A percentile compares a stretch with the other conserved stretches of the same genome.
Conservation (phyloP, 2,888 invertebrate genomes). For the Netelia virgata region DNA sequence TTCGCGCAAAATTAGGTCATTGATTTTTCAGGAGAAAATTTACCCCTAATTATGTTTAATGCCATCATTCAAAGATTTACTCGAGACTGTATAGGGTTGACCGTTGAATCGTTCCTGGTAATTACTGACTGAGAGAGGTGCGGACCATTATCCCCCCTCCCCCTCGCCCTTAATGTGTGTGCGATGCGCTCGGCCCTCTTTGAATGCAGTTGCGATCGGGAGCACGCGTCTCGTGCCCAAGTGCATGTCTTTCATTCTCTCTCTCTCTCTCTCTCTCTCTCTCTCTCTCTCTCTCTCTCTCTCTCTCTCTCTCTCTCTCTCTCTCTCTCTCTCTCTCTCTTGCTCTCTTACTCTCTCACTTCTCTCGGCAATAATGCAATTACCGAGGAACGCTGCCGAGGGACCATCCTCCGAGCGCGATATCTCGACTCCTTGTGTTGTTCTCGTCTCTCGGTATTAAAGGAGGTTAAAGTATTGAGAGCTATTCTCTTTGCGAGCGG, state of each 20-base stretch:
- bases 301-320: constrained; percentile 37
- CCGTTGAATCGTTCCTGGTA: constrained; percentile 64
- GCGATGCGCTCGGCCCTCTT: constrained; percentile 28
- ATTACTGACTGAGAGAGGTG: constrained; percentile 70
- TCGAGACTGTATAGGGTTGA: constrained; percentile 54
- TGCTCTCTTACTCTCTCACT: constrained; percentile 42
- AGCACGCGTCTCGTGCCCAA: constrained; percentile 69
- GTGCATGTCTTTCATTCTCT: constrained; percentile 47
- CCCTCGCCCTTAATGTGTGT: constrained; percentile 10
- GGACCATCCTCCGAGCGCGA: constrained; percentile 40
- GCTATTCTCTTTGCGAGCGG: constrained; percentile 52
- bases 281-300: constrained; percentile 16
- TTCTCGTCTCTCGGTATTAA: constrained; percentile 28
- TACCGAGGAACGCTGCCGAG: constrained; percentile 67
- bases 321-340: constrained; percentile 3
- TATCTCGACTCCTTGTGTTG: neutral
- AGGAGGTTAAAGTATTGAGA: constrained; percentile 44
- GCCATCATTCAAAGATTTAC: constrained; percentile 68
- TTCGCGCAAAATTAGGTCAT: no score
- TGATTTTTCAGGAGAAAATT: no score
- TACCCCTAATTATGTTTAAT: constrained; percentile 61
- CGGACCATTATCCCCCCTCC: constrained; percentile 68
- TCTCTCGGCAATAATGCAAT: constrained; percentile 71
- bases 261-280: constrained; percentile 2
- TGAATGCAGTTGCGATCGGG: constrained; percentile 59